These are phyloP conservation scores for Nansenia antarctica DNA, from an alignment of 2,113 vertebrate genomes.

Conservation along the genomic window DNA sequence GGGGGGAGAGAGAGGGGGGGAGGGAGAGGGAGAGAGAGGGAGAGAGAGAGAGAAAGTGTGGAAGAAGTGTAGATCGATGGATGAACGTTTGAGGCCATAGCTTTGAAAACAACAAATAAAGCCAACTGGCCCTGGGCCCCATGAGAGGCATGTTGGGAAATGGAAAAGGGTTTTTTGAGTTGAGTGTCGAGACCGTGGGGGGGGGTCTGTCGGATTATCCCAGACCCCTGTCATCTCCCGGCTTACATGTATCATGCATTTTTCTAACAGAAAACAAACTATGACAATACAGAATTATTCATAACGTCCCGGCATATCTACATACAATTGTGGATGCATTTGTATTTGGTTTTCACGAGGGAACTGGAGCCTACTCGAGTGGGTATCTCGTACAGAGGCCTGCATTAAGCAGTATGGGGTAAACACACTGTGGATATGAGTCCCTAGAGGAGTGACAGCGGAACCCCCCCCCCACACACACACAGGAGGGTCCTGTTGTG, in stretches of 20 bases:
- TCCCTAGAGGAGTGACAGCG: conserved; percentile 36
- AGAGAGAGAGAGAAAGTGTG: neutral
- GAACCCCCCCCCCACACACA: conserved; percentile 19
- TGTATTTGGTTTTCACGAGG: no score
- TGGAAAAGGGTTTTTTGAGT: conserved; percentile 47
- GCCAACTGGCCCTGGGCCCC: conserved; percentile 48
- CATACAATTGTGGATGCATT: neutral
- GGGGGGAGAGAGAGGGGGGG: neutral
- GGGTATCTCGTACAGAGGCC: neutral
- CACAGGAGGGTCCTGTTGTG: conserved; percentile 51
- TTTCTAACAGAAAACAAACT: conserved; percentile 30
- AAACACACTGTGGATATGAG: conserved; percentile 38
- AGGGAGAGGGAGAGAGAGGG: neutral
- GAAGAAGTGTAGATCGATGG: conserved; percentile 27
- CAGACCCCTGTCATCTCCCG: neutral
- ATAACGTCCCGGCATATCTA: conserved; percentile 9
- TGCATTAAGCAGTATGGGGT: conserved; percentile 32
- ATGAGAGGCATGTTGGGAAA: no score
- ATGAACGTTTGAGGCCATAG: conserved; percentile 36
- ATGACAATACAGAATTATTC: conserved; percentile 39
- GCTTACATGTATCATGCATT: conserved; percentile 31
- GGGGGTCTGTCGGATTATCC: conserved; percentile 16
- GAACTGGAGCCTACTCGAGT: neutral
- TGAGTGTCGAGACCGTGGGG: conserved; percentile 23
- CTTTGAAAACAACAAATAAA: conserved; percentile 58